Evolutionary conservation across 2,797 vertebrate species (phyloP).

Genomic region (Perodicticus potto): DNA sequence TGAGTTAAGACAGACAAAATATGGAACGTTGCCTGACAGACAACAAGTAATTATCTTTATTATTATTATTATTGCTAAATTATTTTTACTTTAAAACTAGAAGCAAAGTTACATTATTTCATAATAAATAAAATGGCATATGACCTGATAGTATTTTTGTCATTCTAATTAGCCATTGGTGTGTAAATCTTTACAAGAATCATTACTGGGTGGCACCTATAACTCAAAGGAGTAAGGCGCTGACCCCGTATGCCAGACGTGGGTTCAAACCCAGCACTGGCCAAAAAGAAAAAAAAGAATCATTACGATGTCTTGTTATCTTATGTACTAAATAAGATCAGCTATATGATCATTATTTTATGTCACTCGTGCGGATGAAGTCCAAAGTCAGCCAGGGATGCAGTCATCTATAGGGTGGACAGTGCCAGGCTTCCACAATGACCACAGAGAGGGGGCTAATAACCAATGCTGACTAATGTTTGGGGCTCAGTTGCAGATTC

Average conservation of each 20-base stretch:
- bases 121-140: background rate
- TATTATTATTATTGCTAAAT: background rate
- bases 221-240: no score
- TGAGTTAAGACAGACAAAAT: background rate
- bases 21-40: background rate
- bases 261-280: no score
- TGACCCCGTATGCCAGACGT: no score
- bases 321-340: background rate
- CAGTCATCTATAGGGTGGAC: background rate
- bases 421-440: background rate
- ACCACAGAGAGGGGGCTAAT: no score
- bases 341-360: background rate
- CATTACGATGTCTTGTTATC: background rate
- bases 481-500: background rate
- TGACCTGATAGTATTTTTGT: background rate
- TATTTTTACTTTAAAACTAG: background rate
- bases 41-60: background rate
- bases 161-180: background rate
- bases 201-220: background rate
- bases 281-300: no score
- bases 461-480: background rate
- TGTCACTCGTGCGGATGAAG: background rate
- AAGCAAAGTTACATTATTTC: background rate
- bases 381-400: background rate
- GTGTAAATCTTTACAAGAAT: background rate